phyloP scores from a whole-genome alignment of 2,113 vertebrate genomes.

The Cololabis saira region DNA sequence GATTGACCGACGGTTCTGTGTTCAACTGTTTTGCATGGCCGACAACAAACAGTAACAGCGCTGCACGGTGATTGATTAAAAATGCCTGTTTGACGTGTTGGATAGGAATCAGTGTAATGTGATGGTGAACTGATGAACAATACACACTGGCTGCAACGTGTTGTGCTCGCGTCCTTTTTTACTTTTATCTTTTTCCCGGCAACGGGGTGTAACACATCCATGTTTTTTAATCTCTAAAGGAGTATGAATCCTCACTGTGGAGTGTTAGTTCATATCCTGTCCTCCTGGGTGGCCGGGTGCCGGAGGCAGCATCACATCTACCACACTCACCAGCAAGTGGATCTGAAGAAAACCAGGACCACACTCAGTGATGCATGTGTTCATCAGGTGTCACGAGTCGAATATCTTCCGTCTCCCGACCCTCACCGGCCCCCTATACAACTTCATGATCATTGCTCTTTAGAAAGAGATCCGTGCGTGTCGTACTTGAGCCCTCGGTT shows the following conservation, averaged over 20 bases:
- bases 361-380: slow-evolving; percentile 44
- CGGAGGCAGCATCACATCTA: slow-evolving; percentile 31
- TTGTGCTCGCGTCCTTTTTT: too few relatives aligned
- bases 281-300: slow-evolving; percentile 70
- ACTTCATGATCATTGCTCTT: slow-evolving; percentile 8
- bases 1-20: too few relatives aligned
- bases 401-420: background rate
- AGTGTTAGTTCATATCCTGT: slow-evolving; percentile 73
- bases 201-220: too few relatives aligned
- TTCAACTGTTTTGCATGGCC: too few relatives aligned
- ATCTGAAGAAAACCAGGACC: slow-evolving; percentile 40
- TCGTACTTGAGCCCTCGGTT: background rate
- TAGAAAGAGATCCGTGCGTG: too few relatives aligned
- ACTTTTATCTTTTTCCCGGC: too few relatives aligned
- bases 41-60: too few relatives aligned
- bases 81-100: too few relatives aligned
- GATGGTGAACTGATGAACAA: too few relatives aligned
- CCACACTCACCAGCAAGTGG: slow-evolving; percentile 8
- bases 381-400: slow-evolving; percentile 35
- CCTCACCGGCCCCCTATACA: background rate
- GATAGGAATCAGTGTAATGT: too few relatives aligned
- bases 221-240: slow-evolving; percentile 50
- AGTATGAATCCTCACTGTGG: slow-evolving; percentile 48
- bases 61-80: too few relatives aligned
- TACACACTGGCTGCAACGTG: too few relatives aligned